Conservation (phyloP, 1,140 invertebrate genomes). For the Nebria ingens region DNA sequence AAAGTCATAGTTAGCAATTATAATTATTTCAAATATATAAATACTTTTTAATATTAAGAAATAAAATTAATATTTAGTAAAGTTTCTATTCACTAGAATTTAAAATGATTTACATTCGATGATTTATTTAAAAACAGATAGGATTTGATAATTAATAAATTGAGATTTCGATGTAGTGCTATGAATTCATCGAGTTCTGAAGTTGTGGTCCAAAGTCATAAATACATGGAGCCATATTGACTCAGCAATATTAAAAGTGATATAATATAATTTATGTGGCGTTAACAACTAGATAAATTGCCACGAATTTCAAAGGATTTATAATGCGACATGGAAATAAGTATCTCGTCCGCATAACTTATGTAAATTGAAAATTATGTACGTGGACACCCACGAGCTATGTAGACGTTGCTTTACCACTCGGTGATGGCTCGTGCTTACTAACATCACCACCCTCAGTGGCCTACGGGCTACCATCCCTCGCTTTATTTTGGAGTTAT, state of each 20-base stretch:
- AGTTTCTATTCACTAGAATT: no score
- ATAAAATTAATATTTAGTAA: no score
- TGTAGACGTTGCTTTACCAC: not conserved
- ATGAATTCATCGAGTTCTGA: no score
- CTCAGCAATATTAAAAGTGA: slow-evolving; percentile 9
- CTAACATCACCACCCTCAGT: not conserved
- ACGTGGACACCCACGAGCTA: slow-evolving; percentile 1
- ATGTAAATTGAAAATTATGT: slow-evolving; percentile 10
- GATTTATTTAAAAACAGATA: no score
- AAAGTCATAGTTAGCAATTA: no score
- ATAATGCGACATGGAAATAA: slow-evolving; percentile 7
- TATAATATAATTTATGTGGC: slow-evolving; percentile 9
- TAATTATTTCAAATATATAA: no score
- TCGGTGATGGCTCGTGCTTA: not conserved
- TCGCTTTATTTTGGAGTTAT: no score
- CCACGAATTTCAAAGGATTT: slow-evolving; percentile 9
- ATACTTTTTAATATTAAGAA: no score
- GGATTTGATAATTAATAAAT: no score
- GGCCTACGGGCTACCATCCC: not conserved
- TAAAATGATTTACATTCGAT: no score
- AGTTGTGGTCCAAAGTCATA: not conserved
- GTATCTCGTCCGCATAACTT: slow-evolving; percentile 7
- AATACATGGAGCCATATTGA: not conserved
- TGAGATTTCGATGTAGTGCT: no score
- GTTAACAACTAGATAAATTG: slow-evolving; percentile 9